Conservation (phyloP, 2,888 invertebrate species). For the Drosophila buzzatii region DNA sequence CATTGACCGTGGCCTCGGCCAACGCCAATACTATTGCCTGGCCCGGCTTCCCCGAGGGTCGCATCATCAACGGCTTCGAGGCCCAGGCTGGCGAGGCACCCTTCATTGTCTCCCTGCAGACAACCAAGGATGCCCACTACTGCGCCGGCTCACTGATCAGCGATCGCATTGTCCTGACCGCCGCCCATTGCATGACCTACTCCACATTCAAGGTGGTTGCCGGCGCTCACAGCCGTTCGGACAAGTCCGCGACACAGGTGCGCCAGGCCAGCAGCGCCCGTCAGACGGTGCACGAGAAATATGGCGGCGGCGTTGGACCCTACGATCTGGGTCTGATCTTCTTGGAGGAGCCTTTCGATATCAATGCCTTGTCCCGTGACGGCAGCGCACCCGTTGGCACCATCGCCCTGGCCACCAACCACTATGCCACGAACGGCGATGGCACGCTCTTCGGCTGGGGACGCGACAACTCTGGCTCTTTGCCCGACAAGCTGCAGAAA, state of each 20-base stretch:
- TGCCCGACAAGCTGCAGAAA: slow-evolving; percentile 75
- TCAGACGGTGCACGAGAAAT: slow-evolving; percentile 78
- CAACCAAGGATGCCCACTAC: slow-evolving; percentile 54
- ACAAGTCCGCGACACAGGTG: slow-evolving; percentile 64
- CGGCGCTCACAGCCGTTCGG: slow-evolving; percentile 82
- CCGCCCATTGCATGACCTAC: slow-evolving; percentile 80
- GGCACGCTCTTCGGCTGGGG: slow-evolving; percentile 82
- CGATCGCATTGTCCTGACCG: slow-evolving; percentile 82
- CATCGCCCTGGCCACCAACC: slow-evolving; percentile 60
- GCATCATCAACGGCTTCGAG: slow-evolving; percentile 82
- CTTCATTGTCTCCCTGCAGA: slow-evolving; percentile 84
- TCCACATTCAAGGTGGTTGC: slow-evolving; percentile 76
- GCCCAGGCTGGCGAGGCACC: slow-evolving; percentile 84
- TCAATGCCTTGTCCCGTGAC: slow-evolving; percentile 66
- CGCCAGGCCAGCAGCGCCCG: slow-evolving; percentile 56
- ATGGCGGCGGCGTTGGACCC: slow-evolving; percentile 83
- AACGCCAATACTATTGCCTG: slow-evolving; percentile 48
- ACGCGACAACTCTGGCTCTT: slow-evolving; percentile 61
- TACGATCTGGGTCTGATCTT: slow-evolving; percentile 87
- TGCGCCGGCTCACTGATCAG: slow-evolving; percentile 85
- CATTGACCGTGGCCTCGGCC: slow-evolving; percentile 64
- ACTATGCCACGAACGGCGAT: slow-evolving; percentile 44
- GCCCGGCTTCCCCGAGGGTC: slow-evolving; percentile 75
- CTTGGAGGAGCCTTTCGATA: slow-evolving; percentile 67
- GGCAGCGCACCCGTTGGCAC: slow-evolving; percentile 63